Evolutionary conservation across 2,797 vertebrate species (phyloP).

Genomic region (Capromys pilorides): DNA sequence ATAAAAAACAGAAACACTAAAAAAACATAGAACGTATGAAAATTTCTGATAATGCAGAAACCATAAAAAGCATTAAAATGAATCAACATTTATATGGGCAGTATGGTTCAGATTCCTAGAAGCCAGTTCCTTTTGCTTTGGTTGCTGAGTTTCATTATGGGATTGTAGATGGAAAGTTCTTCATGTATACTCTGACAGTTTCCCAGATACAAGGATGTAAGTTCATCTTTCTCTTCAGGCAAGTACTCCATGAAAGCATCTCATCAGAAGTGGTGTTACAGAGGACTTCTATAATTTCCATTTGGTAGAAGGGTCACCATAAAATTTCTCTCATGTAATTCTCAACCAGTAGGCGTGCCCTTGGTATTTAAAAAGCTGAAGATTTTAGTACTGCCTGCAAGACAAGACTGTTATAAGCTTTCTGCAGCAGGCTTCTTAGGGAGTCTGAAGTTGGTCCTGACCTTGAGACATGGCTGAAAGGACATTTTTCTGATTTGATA

Average conservation of each 20-base stretch:
- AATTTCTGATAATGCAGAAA: conserved; percentile 68
- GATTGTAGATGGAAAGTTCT: conserved; percentile 50
- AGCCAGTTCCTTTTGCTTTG: conserved; percentile 60
- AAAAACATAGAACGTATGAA: conserved; percentile 67
- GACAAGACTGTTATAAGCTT: no score
- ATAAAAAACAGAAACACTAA: conserved; percentile 71
- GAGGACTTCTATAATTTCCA: conserved; percentile 5
- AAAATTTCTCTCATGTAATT: no score
- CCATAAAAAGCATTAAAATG: conserved; percentile 70
- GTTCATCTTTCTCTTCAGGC: conserved; percentile 19
- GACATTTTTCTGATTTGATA: no score
- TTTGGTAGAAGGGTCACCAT: no score
- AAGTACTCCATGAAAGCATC: conserved; percentile 48
- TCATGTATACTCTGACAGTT: conserved; percentile 59
- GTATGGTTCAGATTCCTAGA: conserved; percentile 65
- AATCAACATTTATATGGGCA: conserved; percentile 64
- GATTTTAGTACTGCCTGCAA: no score
- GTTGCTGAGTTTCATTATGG: conserved; percentile 64
- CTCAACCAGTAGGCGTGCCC: no score
- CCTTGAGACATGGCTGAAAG: no score
- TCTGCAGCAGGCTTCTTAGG: no score
- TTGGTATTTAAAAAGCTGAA: no score
- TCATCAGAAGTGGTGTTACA: conserved; percentile 27
- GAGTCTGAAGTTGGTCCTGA: no score
- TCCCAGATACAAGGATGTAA: neutral